phyloP scores from a whole-genome alignment of 2,797 vertebrate species.

The Manis javanica region DNA sequence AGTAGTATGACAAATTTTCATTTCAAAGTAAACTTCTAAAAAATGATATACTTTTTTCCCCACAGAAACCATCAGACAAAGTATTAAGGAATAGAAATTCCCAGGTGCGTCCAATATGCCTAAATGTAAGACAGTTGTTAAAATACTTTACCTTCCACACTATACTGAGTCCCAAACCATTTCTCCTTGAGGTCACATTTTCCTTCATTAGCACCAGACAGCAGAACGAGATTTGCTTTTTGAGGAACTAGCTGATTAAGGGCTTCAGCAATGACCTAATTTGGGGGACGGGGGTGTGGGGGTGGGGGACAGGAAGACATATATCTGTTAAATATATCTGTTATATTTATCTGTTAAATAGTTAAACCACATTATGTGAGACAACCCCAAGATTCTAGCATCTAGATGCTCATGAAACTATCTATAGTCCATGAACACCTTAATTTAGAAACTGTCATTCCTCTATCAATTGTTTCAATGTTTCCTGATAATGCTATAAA shows the following conservation, averaged over 20 bases:
- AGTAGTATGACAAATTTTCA: conserved; percentile 57
- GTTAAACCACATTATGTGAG: not conserved
- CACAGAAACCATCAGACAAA: conserved; percentile 28
- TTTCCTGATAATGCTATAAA: conserved; percentile 15
- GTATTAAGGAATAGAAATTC: conserved; percentile 55
- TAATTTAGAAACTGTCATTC: conserved; percentile 37
- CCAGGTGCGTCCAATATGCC: not conserved
- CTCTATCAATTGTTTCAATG: conserved; percentile 21
- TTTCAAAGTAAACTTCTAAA: conserved; percentile 50
- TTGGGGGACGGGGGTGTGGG: not conserved
- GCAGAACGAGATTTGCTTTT: conserved; percentile 93
- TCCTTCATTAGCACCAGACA: conserved; percentile 95
- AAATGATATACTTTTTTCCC: not conserved
- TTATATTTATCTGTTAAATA: conserved; percentile 60
- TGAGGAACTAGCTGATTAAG: conserved; percentile 91
- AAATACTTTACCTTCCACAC: conserved; percentile 89
- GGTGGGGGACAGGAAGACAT: conserved; percentile 54
- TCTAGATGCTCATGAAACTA: conserved; percentile 1
- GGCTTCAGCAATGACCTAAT: conserved; percentile 92
- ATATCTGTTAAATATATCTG: conserved; percentile 33
- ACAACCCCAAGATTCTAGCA: not conserved
- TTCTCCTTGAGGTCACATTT: conserved; percentile 91
- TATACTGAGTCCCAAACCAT: conserved; percentile 96
- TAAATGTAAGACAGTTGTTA: not conserved
- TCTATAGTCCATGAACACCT: not conserved